Conservation (phyloP, 1,140 invertebrate species). For the Araneus ventricosus region DNA sequence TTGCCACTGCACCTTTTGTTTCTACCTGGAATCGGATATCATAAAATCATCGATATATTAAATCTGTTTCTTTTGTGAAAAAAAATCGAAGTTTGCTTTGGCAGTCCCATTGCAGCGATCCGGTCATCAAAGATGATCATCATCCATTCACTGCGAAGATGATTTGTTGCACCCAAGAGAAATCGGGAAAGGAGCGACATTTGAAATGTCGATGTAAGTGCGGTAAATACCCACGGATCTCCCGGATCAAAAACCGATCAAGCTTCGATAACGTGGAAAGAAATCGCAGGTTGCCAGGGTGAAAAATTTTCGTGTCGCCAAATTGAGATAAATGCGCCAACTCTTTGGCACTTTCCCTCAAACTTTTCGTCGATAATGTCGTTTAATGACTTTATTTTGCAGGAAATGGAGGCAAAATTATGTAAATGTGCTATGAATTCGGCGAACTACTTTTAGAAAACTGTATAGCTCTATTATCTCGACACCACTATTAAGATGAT, state of each 20-base stretch:
- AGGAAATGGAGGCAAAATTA: constrained; percentile 16
- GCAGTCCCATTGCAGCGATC: background rate
- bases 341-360: background rate
- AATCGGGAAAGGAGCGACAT: constrained; percentile 34
- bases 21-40: constrained; percentile 51
- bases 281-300: constrained; percentile 48
- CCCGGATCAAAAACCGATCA: constrained; percentile 64
- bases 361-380: constrained; percentile 43
- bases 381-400: constrained; percentile 50
- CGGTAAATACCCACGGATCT: constrained; percentile 46
- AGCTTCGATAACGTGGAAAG: background rate
- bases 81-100: background rate
- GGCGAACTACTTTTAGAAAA: constrained; percentile 4
- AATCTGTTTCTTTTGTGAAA: constrained; percentile 42
- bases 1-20: background rate
- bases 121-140: constrained; percentile 52
- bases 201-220: constrained; percentile 58
- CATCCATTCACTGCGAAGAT: constrained; percentile 31
- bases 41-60: constrained; percentile 67
- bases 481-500: constrained; percentile 21
- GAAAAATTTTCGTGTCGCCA: constrained; percentile 41
- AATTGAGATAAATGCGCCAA: constrained; percentile 64
- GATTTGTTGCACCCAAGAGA: constrained; percentile 26
- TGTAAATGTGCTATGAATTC: constrained; percentile 35
- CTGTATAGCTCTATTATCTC: background rate